phyloP scores from a whole-genome alignment of 2,797 vertebrate genomes.

The Clangula hyemalis region DNA sequence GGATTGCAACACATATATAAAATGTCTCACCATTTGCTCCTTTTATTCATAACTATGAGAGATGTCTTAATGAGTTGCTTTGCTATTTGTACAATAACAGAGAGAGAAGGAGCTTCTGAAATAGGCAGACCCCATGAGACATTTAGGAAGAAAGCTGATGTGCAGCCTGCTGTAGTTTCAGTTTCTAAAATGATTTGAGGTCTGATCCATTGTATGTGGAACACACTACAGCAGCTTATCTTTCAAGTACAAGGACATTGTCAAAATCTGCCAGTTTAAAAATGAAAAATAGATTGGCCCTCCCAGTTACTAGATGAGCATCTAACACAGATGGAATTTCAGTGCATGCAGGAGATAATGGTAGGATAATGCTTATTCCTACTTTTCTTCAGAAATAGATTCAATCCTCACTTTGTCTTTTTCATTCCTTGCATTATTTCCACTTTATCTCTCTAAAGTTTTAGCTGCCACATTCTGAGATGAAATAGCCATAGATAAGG shows the following conservation, averaged over 20 bases:
- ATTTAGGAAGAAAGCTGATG: not conserved
- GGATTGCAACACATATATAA: not conserved
- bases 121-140: not conserved
- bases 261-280: not conserved
- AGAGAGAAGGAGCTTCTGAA: not conserved
- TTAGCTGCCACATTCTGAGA: not conserved
- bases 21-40: not conserved
- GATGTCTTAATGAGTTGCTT: not conserved
- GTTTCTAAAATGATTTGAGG: not conserved
- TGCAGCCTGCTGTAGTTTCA: not conserved
- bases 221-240: not conserved
- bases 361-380: not conserved
- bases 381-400: constrained; percentile 9
- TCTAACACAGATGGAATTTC: not conserved
- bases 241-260: not conserved
- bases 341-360: not conserved
- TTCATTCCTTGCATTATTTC: not conserved
- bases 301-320: not conserved
- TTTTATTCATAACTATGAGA: not conserved
- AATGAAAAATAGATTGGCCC: not conserved
- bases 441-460: not conserved
- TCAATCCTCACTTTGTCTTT: not conserved
- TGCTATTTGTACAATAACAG: not conserved
- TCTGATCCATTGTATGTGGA: not conserved
- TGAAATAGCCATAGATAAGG: not conserved